These are phyloP conservation scores for Catotricha subobsoleta DNA, from an alignment of 2,888 invertebrate genomes.

Conservation along the genomic window DNA sequence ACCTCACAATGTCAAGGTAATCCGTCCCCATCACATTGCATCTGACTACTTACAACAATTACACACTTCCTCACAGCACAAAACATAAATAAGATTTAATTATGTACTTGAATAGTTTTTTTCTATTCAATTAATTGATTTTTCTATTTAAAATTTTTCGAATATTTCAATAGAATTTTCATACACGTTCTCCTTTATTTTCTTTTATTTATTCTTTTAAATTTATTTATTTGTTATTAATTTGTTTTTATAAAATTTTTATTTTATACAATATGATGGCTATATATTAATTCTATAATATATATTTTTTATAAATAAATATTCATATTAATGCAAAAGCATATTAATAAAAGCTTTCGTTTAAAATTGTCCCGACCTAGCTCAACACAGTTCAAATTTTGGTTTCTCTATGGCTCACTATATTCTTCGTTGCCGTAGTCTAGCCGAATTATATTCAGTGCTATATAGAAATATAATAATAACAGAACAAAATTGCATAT, in stretches of 20 bases:
- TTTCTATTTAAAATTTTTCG: not conserved
- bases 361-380: slow-evolving; percentile 8
- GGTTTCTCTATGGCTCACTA: slow-evolving; percentile 7
- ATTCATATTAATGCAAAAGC: no score
- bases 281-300: no score
- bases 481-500: not conserved
- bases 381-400: slow-evolving; percentile 7
- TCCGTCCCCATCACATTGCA: slow-evolving; percentile 1
- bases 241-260: not conserved
- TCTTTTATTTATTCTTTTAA: not conserved
- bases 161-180: not conserved
- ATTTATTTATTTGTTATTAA: not conserved
- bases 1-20: slow-evolving; percentile 8
- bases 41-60: slow-evolving; percentile 5
- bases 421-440: slow-evolving; percentile 8
- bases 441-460: slow-evolving; percentile 6
- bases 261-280: no score
- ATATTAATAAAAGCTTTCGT: no score
- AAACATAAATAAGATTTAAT: not conserved
- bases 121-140: not conserved
- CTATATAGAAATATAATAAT: not conserved
- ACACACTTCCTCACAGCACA: slow-evolving; percentile 6
- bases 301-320: no score
- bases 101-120: no score
- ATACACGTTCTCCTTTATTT: not conserved